phyloP scores from a whole-genome alignment of 2,113 vertebrate species.

The Pelobates fuscus region DNA sequence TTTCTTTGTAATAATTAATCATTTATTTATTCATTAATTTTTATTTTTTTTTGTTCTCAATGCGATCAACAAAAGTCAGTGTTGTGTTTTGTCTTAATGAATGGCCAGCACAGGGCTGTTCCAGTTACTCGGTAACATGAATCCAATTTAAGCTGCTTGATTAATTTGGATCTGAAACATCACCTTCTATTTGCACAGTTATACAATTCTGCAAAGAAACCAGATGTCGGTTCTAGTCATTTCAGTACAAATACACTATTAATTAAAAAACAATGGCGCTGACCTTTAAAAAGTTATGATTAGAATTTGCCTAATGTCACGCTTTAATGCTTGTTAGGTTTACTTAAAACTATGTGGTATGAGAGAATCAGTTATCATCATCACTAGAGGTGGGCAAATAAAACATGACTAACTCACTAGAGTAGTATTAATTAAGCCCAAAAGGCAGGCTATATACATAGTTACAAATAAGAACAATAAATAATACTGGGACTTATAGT shows the following conservation, averaged over 20 bases:
- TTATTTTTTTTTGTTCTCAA: neutral
- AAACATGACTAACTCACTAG: too few species aligned
- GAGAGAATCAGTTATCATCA: too few species aligned
- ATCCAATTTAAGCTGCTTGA: neutral
- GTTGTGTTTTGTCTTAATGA: neutral
- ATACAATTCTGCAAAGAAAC: neutral
- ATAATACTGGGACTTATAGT: too few species aligned
- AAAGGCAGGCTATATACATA: too few species aligned
- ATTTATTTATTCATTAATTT: too few species aligned
- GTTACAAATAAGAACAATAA: too few species aligned
- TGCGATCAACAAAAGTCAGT: neutral
- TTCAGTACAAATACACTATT: neutral
- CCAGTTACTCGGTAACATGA: too few species aligned
- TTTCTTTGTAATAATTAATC: neutral
- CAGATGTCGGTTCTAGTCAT: neutral
- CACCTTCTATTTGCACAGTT: neutral
- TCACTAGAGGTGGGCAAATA: too few species aligned
- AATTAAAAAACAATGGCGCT: neutral
- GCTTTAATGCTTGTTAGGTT: neutral
- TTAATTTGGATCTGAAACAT: neutral
- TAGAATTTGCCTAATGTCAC: neutral
- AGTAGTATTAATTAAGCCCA: too few species aligned
- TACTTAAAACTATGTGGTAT: too few species aligned
- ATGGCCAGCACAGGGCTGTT: neutral
- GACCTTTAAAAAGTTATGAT: neutral